phyloP scores from a whole-genome alignment of 2,797 vertebrate genomes.

The Eptatretus atami region DNA sequence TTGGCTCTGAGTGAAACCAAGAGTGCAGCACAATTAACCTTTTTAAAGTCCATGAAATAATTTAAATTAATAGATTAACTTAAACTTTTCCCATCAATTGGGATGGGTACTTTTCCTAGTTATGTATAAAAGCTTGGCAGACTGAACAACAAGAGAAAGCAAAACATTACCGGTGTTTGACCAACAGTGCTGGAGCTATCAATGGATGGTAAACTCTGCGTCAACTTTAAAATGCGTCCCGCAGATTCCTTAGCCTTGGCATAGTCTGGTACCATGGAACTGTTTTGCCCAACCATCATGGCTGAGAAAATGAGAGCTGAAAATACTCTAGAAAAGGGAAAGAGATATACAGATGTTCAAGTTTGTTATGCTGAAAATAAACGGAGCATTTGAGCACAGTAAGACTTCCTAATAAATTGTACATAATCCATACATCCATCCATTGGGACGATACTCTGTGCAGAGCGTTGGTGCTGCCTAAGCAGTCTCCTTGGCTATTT shows the following conservation, averaged over 20 bases:
- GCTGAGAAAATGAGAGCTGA: constrained; percentile 19
- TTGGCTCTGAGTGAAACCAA: no score
- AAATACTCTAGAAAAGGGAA: constrained; percentile 15
- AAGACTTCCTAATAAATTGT: constrained; percentile 9
- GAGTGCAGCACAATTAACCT: no score
- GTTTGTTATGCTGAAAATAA: constrained; percentile 1
- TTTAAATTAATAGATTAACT: no score
- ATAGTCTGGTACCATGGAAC: constrained; percentile 20
- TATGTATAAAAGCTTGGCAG: no score
- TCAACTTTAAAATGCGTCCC: constrained; percentile 17
- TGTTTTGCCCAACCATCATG: constrained; percentile 18
- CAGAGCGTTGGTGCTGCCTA: no score
- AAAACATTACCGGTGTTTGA: not conserved
- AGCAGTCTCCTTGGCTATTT: no score
- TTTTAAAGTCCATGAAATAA: no score
- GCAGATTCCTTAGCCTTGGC: constrained; percentile 18
- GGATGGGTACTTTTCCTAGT: no score
- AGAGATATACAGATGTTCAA: constrained; percentile 3
- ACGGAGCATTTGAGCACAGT: constrained; percentile 9
- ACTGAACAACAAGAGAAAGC: not conserved
- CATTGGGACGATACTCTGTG: no score
- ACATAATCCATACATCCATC: constrained; percentile 7
- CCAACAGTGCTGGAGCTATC: not conserved
- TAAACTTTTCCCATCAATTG: no score
- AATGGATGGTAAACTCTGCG: not conserved